phyloP scores from a whole-genome alignment of 2,113 vertebrate species.

The Ptilorrhoa leucosticta region DNA sequence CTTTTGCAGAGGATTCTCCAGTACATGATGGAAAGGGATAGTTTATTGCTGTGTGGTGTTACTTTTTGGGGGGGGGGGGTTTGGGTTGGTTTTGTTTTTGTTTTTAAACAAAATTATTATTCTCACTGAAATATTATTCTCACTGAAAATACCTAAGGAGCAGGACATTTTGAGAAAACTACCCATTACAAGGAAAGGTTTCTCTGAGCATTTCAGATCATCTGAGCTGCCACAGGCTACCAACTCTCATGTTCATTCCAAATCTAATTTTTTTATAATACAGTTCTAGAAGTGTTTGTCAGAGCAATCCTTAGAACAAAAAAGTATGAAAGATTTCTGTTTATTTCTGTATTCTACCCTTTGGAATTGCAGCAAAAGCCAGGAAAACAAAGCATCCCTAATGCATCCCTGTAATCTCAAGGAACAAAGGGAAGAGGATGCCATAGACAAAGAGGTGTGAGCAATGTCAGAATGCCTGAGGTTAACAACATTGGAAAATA shows the following conservation, averaged over 20 bases:
- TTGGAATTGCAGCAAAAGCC: background rate
- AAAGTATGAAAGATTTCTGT: background rate
- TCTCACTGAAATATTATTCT: background rate
- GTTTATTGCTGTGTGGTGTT: fast-evolving
- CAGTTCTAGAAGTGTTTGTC: background rate
- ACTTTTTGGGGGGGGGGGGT: fast-evolving
- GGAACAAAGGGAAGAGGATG: background rate
- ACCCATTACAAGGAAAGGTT: background rate
- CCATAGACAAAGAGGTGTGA: fast-evolving
- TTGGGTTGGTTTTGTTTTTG: background rate
- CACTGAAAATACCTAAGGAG: background rate
- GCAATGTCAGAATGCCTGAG: background rate
- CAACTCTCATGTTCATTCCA: background rate
- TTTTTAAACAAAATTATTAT: background rate
- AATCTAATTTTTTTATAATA: background rate
- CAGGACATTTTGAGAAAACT: background rate
- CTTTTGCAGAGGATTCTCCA: background rate
- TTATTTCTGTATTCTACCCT: background rate
- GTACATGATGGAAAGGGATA: background rate
- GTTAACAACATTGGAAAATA: background rate
- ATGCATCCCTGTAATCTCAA: background rate
- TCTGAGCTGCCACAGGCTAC: background rate
- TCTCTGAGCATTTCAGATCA: background rate
- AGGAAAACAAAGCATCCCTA: background rate
- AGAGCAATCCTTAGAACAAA: background rate